phyloP scores from a whole-genome alignment of 2,888 invertebrate species.

The Calliopum simillimum region DNA sequence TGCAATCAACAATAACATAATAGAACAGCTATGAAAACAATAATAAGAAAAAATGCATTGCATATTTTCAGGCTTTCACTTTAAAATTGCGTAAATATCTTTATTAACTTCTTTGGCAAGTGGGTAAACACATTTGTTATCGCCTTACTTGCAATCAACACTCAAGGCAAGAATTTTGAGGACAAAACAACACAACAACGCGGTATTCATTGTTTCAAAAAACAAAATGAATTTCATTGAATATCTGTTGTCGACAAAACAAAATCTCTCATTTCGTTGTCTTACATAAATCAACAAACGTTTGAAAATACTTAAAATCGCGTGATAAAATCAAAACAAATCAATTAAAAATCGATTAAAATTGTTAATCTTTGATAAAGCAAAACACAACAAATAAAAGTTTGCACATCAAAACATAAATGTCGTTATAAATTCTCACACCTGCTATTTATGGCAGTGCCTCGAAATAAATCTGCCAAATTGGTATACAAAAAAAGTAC shows the following conservation, averaged over 20 bases:
- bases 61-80: too few species aligned
- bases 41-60: too few species aligned
- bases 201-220: constrained; percentile 14
- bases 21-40: too few species aligned
- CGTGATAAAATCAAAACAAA: constrained; percentile 36
- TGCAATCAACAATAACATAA: too few species aligned
- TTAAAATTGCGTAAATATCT: too few species aligned
- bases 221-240: neutral
- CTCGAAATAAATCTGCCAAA: neutral
- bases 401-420: neutral
- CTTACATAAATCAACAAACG: constrained; percentile 1
- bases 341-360: constrained; percentile 47
- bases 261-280: neutral
- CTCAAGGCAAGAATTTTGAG: constrained; percentile 42
- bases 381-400: neutral
- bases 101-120: too few species aligned
- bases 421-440: neutral
- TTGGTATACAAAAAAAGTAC: neutral
- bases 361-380: constrained; percentile 34
- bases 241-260: constrained; percentile 6
- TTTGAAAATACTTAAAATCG: constrained; percentile 9
- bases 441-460: neutral
- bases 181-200: constrained; percentile 26
- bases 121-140: too few species aligned
- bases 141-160: neutral